Evolutionary conservation across 2,797 vertebrate species (phyloP), one percentile per base, ranked within the genome.

Genomic region (Periparus ater): DNA sequence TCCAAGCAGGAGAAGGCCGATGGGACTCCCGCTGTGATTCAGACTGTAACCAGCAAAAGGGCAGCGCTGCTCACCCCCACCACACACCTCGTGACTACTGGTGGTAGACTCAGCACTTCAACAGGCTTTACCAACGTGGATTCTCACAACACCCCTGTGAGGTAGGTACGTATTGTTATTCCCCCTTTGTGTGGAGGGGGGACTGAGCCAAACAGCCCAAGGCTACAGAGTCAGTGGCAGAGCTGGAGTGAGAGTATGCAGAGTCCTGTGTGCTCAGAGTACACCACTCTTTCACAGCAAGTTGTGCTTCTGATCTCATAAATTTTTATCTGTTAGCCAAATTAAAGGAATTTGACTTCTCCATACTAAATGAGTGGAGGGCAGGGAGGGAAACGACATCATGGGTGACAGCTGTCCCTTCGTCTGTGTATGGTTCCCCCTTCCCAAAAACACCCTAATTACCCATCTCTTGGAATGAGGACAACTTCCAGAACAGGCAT

Each of bases 151-250:
- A 95, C 92, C 94, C 93, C 89, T 95, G 89, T 96, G 97, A 96
- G 96, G 97, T 97, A 97, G 97, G 91, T 96, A 96, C 57, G 95
- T 96, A 96, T 96, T 93, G 91, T 97, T 95, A 82, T 93, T 82
- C 80, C 96, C 96, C 95, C 94, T 94, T 88, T 44, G 80, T 1
- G 3, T 82, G 88, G 93, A 93, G 78, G 91, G 89, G 84, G 74
- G 65, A 96, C 94, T 97, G 96, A 97, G 96, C 96, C 96, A 80
- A 95, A 95, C 83, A 97, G 96, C 92, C 95, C 93, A 97, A 97
- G 95, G 95, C 94, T 96, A 96, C 95, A 95, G 91, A 95, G 94
- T 92, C 42, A 76, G 81, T 96, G 95, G 92, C 85, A 94, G 93
- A 96, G 95, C 91, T 90, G 96, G 94, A 94, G 88, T 88, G 81